phyloP scores from a whole-genome alignment of 2,113 vertebrate genomes.

The Monarcha castaneiventris region DNA sequence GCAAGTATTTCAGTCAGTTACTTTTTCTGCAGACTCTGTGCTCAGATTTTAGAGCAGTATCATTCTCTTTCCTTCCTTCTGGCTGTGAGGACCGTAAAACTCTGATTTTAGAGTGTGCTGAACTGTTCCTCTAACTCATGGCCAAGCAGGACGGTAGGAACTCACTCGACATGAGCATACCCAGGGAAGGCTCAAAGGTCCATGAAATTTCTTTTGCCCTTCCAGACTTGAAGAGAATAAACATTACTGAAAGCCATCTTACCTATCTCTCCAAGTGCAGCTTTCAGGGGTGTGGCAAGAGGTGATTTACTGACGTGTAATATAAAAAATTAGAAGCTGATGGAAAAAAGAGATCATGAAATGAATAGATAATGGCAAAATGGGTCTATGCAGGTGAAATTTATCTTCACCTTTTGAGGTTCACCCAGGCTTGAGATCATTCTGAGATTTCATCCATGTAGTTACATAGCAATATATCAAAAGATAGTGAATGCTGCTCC shows the following conservation, averaged over 20 bases:
- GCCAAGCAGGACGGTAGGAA: not conserved
- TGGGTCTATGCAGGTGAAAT: not conserved
- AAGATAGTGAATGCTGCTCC: not conserved
- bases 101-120: not conserved
- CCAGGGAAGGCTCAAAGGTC: not conserved
- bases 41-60: not conserved
- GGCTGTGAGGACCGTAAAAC: not conserved
- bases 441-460: conserved; percentile 50
- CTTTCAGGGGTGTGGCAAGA: not conserved
- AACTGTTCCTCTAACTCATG: not conserved
- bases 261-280: not conserved
- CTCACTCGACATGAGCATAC: not conserved
- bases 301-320: not conserved
- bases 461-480: conserved; percentile 28
- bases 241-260: not conserved
- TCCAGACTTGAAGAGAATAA: not conserved
- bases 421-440: conserved; percentile 35
- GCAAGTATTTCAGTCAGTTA: not conserved
- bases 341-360: not conserved
- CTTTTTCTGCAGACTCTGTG: not conserved
- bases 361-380: not conserved
- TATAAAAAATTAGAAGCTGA: conserved; percentile 8
- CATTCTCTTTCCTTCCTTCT: not conserved
- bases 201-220: not conserved
- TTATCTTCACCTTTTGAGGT: conserved; percentile 6